Conservation (phyloP, 2,888 invertebrate genomes). For the Cosmopolites sordidus region DNA sequence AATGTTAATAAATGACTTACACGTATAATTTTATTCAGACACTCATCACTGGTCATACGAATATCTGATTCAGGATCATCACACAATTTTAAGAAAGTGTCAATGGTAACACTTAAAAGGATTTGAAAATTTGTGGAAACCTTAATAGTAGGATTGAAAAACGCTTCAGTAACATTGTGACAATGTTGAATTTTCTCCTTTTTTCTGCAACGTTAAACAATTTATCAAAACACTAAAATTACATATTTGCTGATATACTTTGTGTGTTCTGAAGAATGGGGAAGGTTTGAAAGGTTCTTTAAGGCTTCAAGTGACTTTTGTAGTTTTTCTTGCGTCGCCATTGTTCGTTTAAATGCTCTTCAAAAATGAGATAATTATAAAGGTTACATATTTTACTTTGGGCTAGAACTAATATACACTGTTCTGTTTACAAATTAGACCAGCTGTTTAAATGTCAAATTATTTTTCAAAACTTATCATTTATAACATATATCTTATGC, state of each 20-base stretch:
- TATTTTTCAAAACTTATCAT: background rate
- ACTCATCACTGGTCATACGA: constrained; percentile 77
- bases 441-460: constrained; percentile 6
- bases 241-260: constrained; percentile 26
- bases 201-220: constrained; percentile 52
- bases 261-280: constrained; percentile 31
- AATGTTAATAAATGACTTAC: too few species aligned
- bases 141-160: constrained; percentile 60
- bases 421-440: constrained; percentile 2
- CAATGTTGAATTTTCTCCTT: constrained; percentile 74
- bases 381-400: too few species aligned
- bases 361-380: background rate
- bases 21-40: constrained; percentile 72
- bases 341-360: constrained; percentile 24
- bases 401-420: background rate
- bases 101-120: constrained; percentile 66
- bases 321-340: constrained; percentile 49
- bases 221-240: constrained; percentile 4
- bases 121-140: constrained; percentile 59
- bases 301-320: constrained; percentile 46
- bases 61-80: constrained; percentile 76
- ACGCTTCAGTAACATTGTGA: constrained; percentile 66
- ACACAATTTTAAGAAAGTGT: constrained; percentile 65
- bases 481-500: background rate
- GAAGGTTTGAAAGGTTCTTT: constrained; percentile 34